phyloP scores from a whole-genome alignment of 1,140 invertebrate species.

The Musca domestica region DNA sequence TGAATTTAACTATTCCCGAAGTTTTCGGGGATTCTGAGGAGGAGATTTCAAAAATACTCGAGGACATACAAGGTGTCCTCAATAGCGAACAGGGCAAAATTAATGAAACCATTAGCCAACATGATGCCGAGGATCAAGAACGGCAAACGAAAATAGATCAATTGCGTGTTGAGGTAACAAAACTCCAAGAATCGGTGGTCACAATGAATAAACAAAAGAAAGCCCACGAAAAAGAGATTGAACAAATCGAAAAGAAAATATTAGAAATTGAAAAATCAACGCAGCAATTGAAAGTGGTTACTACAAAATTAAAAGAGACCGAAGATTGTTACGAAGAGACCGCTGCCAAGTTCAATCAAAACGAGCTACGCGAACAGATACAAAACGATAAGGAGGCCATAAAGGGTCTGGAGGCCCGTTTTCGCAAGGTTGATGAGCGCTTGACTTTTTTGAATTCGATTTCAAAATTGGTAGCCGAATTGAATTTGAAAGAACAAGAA shows the following conservation, averaged over 20 bases:
- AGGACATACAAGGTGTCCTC: constrained; percentile 38
- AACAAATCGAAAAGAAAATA: constrained; percentile 35
- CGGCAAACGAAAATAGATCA: constrained; percentile 56
- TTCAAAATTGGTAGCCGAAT: constrained; percentile 54
- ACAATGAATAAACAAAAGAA: constrained; percentile 48
- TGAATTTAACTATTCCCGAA: constrained; percentile 32
- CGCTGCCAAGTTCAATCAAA: constrained; percentile 48
- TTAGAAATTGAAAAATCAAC: constrained; percentile 38
- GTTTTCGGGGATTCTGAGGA: constrained; percentile 27
- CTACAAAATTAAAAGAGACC: constrained; percentile 35
- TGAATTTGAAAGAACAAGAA: constrained; percentile 57
- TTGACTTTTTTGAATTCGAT: constrained; percentile 46
- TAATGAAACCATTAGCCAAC: constrained; percentile 32
- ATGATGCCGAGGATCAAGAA: constrained; percentile 49
- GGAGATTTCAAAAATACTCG: constrained; percentile 27
- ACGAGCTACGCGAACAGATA: constrained; percentile 54
- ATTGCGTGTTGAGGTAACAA: constrained; percentile 52
- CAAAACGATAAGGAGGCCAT: constrained; percentile 43
- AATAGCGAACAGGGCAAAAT: constrained; percentile 41
- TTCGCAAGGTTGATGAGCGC: constrained; percentile 43
- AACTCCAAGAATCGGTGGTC: constrained; percentile 53
- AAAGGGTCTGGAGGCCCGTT: constrained; percentile 40
- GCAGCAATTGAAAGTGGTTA: constrained; percentile 38
- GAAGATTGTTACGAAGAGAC: constrained; percentile 36
- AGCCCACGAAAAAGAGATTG: constrained; percentile 32